These are phyloP conservation scores for Myzus persicae DNA, from an alignment of 1,140 invertebrate genomes.

Conservation along the genomic window DNA sequence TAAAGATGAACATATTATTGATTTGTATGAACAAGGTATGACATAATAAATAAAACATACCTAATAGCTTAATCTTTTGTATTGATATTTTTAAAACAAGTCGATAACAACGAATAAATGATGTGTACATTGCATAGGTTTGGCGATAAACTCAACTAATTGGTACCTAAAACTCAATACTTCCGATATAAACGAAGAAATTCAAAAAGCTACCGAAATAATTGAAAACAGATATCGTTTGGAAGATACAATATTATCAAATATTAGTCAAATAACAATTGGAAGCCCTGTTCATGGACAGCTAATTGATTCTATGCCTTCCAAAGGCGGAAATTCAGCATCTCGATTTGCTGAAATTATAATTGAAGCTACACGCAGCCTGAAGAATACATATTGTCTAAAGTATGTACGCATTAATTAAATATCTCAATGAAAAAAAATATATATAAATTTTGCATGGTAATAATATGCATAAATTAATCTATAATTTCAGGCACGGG, in stretches of 20 bases:
- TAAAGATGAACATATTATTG: no score
- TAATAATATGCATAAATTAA: neutral
- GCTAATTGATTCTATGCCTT: constrained; percentile 69
- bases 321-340: constrained; percentile 70
- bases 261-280: constrained; percentile 63
- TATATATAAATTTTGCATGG: neutral
- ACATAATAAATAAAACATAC: no score
- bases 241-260: neutral
- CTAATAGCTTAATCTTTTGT: no score
- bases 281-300: constrained; percentile 70
- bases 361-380: constrained; percentile 71
- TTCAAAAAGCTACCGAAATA: neutral
- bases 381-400: constrained; percentile 67
- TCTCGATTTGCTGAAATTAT: constrained; percentile 69
- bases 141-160: neutral
- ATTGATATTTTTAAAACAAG: neutral
- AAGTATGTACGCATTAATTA: constrained; percentile 64
- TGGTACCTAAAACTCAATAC: neutral
- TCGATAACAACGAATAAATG: neutral
- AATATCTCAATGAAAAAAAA: neutral
- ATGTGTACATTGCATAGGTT: neutral
- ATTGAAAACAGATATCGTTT: no score
- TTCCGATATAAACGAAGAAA: neutral
- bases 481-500: neutral
- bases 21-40: neutral